These are phyloP conservation scores for Chauna torquata DNA, from an alignment of 2,113 vertebrate species.

Conservation along the genomic window DNA sequence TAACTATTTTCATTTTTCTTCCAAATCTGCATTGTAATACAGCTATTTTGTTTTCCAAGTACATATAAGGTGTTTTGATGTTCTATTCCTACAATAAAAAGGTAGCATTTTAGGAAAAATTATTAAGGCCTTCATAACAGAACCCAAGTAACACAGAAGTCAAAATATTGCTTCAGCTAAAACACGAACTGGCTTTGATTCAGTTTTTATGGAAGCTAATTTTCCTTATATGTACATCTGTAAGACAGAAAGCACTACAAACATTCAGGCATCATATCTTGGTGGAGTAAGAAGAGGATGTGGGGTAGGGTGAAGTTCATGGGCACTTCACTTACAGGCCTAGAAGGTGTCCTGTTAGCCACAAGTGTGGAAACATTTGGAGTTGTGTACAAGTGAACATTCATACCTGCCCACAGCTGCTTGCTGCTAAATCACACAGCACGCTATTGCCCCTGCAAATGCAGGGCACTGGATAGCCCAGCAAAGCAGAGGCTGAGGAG, in stretches of 20 bases:
- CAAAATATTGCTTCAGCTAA: not conserved
- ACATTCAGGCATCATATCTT: not conserved
- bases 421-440: not conserved
- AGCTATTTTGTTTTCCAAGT: not conserved
- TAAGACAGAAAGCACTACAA: rapidly evolving
- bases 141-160: not conserved
- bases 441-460: rapidly evolving
- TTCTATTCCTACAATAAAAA: not conserved
- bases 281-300: not conserved
- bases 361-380: not conserved
- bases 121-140: not conserved
- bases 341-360: not conserved
- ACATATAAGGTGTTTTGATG: not conserved
- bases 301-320: not conserved
- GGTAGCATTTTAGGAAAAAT: not conserved
- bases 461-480: rapidly evolving
- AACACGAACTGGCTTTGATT: not conserved
- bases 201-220: not conserved
- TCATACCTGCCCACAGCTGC: not conserved
- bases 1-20: not conserved
- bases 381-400: not conserved
- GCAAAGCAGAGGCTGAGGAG: rapidly evolving
- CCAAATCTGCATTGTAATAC: not conserved
- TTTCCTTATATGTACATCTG: not conserved
- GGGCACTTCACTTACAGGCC: not conserved